These are phyloP conservation scores for Plutella xylostella DNA, from an alignment of 2,888 invertebrate genomes.

Conservation along the genomic window DNA sequence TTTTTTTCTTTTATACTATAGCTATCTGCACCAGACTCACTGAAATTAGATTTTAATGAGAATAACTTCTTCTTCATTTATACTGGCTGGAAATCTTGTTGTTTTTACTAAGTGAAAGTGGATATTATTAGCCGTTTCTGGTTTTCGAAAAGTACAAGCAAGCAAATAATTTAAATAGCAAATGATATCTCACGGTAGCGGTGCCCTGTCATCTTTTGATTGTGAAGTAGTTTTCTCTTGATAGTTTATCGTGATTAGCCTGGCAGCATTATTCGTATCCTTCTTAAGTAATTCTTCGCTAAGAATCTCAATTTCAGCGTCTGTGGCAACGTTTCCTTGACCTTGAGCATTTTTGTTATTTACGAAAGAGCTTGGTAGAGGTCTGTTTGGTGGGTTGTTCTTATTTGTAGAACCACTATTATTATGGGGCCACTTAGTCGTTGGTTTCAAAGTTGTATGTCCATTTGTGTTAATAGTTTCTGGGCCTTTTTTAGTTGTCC, in stretches of 20 bases:
- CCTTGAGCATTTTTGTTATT: conserved; percentile 31
- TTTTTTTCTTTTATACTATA: too few species aligned
- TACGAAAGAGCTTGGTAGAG: conserved; percentile 57
- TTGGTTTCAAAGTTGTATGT: conserved; percentile 25
- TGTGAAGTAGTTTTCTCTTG: conserved; percentile 81
- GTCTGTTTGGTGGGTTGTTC: conserved; percentile 19
- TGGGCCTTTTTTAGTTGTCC: conserved; percentile 30
- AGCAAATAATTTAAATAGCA: not conserved
- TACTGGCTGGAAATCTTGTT: too few species aligned
- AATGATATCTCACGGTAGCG: conserved; percentile 74
- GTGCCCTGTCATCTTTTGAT: conserved; percentile 77
- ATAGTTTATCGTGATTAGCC: conserved; percentile 75
- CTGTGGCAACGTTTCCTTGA: conserved; percentile 43
- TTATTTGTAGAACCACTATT: too few species aligned
- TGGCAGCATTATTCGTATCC: conserved; percentile 80
- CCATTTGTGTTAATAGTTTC: conserved; percentile 7
- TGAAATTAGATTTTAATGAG: not conserved
- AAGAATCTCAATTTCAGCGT: conserved; percentile 74
- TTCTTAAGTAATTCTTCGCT: conserved; percentile 79
- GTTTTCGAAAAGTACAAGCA: too few species aligned
- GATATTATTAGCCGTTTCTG: too few species aligned
- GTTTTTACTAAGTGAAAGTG: too few species aligned
- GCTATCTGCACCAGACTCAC: too few species aligned
- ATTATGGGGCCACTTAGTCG: conserved; percentile 1
- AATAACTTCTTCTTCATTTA: too few species aligned